Conservation (phyloP, 2,888 invertebrate genomes). For the Microctonus aethiopoides region DNA sequence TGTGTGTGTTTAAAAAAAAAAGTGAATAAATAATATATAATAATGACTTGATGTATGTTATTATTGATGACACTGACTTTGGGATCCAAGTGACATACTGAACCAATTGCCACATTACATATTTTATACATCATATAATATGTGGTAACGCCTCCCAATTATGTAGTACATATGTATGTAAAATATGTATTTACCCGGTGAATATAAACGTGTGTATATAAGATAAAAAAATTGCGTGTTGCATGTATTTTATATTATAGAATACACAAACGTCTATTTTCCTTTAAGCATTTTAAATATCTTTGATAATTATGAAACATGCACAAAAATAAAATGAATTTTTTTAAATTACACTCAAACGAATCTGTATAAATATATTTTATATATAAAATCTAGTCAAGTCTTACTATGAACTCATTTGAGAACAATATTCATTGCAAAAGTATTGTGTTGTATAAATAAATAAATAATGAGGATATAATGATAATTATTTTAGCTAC, state of each 20-base stretch:
- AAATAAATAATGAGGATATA: too few species aligned
- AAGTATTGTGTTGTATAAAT: too few species aligned
- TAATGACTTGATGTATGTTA: background rate
- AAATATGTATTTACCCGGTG: too few species aligned
- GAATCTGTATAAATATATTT: too few species aligned
- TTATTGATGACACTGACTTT: slow-evolving; percentile 8
- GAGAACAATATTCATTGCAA: too few species aligned
- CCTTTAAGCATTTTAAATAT: slow-evolving; percentile 1
- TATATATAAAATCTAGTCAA: too few species aligned
- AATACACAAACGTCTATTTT: slow-evolving; percentile 13
- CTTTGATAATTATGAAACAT: background rate
- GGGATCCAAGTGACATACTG: slow-evolving; percentile 18
- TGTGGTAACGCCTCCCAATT: slow-evolving; percentile 24
- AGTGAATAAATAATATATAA: background rate
- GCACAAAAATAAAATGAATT: slow-evolving; percentile 1
- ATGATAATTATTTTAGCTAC: background rate
- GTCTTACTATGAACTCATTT: too few species aligned
- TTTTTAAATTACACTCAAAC: too few species aligned
- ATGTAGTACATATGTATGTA: background rate
- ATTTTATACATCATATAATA: background rate
- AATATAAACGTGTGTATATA: too few species aligned
- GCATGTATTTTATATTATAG: background rate
- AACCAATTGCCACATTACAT: slow-evolving; percentile 23
- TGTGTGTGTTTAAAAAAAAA: too few species aligned
- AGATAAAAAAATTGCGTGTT: slow-evolving; percentile 19